Base-by-base conservation (phyloP, 2,888 invertebrate species). In the Gnatocerus cornutus region DNA sequence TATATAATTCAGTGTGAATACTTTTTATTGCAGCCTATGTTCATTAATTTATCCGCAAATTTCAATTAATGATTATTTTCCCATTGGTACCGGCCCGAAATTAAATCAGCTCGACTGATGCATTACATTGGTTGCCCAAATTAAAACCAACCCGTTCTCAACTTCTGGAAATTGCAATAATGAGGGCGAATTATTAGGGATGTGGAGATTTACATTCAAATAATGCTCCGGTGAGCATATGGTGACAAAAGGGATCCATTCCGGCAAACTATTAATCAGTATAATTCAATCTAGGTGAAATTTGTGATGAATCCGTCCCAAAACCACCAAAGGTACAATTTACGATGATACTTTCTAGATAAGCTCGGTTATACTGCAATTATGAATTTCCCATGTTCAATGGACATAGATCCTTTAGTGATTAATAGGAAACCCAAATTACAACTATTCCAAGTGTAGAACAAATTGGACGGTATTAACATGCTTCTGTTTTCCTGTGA, bases 151-250 rank as follows among this genome's bases (percentile, higher is more conserved):
- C 10, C 29, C 29, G 12, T 29, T 29, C 53, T 4, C n/a, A 63
- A 43, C 33, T 52, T 53, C 43, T 29, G 10, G 30, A 55, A 55
- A 55, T 55, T 65, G 14, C 29, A 55, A 55, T 65, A 65, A 55
- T 46, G 48, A 39, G 52, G 33, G 41, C 33, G 53, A 12, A 64
- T 64, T 64, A 65, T 65, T 55, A 65, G 55, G 43, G 27, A 39
- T 41, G 43, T 56, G 27, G 64, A 55, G 56, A 65, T 65, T 63
- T 65, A 65, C 55, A 65, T 65, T 55, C 55, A 65, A 65, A 65
- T 65, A 65, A 65, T 56, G 55, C 56, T 37, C 14, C 37, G 37
- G 45, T 65, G 64, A 65, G 55, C 64, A 65, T 65, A 52, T 65
- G 64, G 55, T 59, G 46, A 41, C 52, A 65, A 46, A 55, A 55